Evolutionary conservation across 2,888 invertebrate species (phyloP), one percentile per base, ranked within the genome.

Genomic region (Cataglyphis cursor): DNA sequence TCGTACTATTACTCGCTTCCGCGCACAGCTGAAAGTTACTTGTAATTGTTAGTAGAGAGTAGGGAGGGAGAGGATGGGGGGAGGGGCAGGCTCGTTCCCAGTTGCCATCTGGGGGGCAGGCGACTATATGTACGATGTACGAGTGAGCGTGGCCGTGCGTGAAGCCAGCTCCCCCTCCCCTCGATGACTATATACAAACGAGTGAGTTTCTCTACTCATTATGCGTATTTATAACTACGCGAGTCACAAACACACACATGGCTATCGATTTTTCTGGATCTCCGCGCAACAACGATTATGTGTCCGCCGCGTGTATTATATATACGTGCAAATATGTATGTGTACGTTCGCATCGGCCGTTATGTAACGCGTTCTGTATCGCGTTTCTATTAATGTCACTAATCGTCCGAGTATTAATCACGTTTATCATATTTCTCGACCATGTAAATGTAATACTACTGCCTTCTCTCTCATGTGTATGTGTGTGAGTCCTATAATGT

Each of bases 341-440:
- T 4, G 10, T 4, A 3, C 31, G 12, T 28, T n/a, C 6, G n/a
- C 66, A 18, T 21, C 66, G 48, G 57, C 41, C 24, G 59, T 78
- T 78, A 78, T 21, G 59, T 78, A 78, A 78, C 65, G 21, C 68
- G 31, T 38, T 51, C 35, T 51, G 48, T 75, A 18, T 61, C 59
- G 68, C 57, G 68, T 78, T 78, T 78, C 78, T 78, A 78, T 78
- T 68, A 78, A 78, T 68, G 68, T 24, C 41, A 8, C 68, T 61
- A 61, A 78, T 78, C 59, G 59, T 66, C 35, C 59, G 57, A 24
- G 59, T 68, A 78, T 78, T 78, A 78, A 78, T 78, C 78, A 59
- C 57, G 21, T 18, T 68, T 68, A 21, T 6, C 48, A n/a, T 68
- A 65, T 68, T 31, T 68, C 51, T 48, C 68, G n/a, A 51, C 31